phyloP scores from a whole-genome alignment of 2,888 invertebrate genomes.

The Hermaeophaga mercurialis region DNA sequence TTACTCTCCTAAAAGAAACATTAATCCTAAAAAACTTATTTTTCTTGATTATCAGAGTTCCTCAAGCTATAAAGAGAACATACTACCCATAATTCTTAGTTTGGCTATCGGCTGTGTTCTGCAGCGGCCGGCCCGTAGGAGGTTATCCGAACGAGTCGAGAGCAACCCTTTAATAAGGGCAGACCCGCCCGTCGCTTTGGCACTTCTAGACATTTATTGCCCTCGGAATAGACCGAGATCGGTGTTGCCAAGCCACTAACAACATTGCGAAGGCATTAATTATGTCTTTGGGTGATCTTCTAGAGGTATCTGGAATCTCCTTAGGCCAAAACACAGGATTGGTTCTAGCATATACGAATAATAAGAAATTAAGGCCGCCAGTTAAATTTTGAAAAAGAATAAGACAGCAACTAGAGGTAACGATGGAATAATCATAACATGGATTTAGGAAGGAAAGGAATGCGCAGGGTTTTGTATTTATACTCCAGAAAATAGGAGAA shows the following conservation, averaged over 20 bases:
- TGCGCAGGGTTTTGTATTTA: no score
- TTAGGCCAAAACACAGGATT: neutral
- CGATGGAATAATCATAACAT: no score
- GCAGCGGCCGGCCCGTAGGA: neutral
- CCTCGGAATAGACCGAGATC: conserved; percentile 34
- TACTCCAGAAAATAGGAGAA: no score
- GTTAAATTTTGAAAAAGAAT: no score
- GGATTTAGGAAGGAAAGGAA: no score
- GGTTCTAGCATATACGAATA: neutral
- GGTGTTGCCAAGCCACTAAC: conserved; percentile 32
- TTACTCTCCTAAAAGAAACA: no score
- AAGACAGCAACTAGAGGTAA: no score
- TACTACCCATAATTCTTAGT: neutral
- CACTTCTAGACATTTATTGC: conserved; percentile 36
- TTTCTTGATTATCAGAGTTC: neutral
- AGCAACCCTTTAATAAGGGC: conserved; percentile 25
- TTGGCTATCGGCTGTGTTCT: neutral
- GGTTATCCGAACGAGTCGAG: neutral
- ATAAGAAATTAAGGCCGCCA: no score
- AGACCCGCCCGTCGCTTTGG: conserved; percentile 28
- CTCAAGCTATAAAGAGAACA: neutral
- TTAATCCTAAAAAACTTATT: no score
- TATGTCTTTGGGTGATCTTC: conserved; percentile 27
- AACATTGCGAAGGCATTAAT: conserved; percentile 31
- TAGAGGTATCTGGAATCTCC: conserved; percentile 7